Evolutionary conservation across 1,140 invertebrate genomes (phyloP), one percentile per base, ranked within the genome.

Genomic region (Leptinotarsa undecemlineata): DNA sequence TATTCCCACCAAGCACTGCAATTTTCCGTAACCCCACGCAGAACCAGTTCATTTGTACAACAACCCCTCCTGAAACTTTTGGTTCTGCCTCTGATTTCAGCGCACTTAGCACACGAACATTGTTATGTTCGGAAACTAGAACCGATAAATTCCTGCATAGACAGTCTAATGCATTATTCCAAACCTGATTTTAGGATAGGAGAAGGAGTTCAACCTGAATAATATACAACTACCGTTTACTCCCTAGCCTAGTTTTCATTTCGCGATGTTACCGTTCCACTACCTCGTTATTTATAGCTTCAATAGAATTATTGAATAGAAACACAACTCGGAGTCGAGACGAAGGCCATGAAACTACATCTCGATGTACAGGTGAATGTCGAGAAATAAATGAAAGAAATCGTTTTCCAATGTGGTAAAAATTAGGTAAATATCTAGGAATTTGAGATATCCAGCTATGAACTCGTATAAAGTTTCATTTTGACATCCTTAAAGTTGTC

Each of bases 141-240:
- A n/a, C n/a, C 23, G 4, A 68, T 68, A 68, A 68, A 68, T 68
- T 47, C 4, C 15, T 68, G 33, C 33, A 68, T 47, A 68, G 66
- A 68, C 66, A 68, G 33, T 68, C 66, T 68, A n/a, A 68, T 68
- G 66, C 66, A 68, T 68, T 68, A 68, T 68, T 68, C 66, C 66
- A 47, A 68, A 68, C 23, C 66, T 57, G 51, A 15, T 17, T 57
- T 15, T 13, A 57, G 51, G 51, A 57, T 57, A 19, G 51, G 15
- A 57, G 17, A 19, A 57, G 51, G 51, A 57, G 51, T 57, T 57
- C 51, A 57, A 14, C 17, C 66, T 68, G 33, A 68, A 68, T 68
- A 42, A 68, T 68, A 48, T 68, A 68, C 66, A 68, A 47, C 66
- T 68, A 68, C 66, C 66, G 66, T 68, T 68, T 47, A 68, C 66